These are phyloP conservation scores for Dissostichus mawsoni DNA, from an alignment of 2,113 vertebrate genomes.

Conservation along the genomic window DNA sequence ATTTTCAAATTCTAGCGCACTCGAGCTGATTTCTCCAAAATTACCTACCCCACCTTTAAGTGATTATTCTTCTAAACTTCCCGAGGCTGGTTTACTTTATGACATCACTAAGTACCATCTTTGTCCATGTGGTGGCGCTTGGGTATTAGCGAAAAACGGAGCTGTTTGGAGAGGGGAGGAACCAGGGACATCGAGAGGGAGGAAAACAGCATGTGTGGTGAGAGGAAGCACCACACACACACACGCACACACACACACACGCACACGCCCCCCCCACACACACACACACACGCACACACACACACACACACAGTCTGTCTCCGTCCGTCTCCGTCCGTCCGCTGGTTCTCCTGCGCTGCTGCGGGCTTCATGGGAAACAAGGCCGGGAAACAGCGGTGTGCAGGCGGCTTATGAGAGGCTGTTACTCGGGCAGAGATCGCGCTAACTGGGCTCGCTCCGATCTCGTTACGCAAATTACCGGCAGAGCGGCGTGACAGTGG, in stretches of 20 bases:
- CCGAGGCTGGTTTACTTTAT: background rate
- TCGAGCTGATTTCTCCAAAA: too few species aligned
- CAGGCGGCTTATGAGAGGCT: constrained; percentile 43
- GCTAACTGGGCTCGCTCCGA: constrained; percentile 70
- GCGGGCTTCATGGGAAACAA: constrained; percentile 50
- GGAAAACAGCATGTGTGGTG: constrained; percentile 13
- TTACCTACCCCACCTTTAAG: too few species aligned
- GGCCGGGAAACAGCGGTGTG: constrained; percentile 41
- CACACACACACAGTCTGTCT: background rate
- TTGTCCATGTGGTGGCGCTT: constrained; percentile 72
- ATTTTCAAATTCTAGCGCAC: too few species aligned
- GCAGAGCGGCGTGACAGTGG: constrained; percentile 79
- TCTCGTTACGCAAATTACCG: constrained; percentile 84
- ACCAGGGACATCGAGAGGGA: too few species aligned
- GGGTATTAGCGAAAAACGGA: constrained; percentile 69
- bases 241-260: background rate
- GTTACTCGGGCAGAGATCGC: constrained; percentile 61
- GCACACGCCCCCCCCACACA: background rate
- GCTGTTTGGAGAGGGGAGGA: background rate
- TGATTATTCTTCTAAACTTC: background rate
- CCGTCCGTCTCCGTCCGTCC: constrained; percentile 6
- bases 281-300: background rate
- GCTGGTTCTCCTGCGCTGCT: constrained; percentile 12
- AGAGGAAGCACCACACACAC: background rate
- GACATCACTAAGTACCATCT: constrained; percentile 9